phyloP scores from a whole-genome alignment of 2,888 invertebrate genomes.

The Aphrophora alni region DNA sequence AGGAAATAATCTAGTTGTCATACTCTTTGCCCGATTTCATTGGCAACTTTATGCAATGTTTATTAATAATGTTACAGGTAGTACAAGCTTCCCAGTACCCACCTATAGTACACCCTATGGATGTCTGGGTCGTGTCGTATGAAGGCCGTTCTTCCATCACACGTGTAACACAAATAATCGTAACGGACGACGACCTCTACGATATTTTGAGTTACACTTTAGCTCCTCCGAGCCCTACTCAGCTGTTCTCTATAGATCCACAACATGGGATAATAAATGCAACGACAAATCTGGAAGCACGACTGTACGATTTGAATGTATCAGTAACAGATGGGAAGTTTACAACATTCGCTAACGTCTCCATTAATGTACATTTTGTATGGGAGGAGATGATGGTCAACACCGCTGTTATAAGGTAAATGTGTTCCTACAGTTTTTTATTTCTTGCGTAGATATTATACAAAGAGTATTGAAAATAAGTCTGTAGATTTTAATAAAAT shows the following conservation, averaged over 20 bases:
- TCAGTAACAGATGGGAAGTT: constrained; percentile 94
- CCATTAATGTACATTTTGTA: background rate
- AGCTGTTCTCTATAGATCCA: constrained; percentile 65
- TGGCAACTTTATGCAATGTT: too few relatives aligned
- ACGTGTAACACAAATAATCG: constrained; percentile 82
- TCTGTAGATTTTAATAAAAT: too few relatives aligned
- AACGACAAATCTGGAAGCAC: constrained; percentile 80
- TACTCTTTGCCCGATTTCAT: too few relatives aligned
- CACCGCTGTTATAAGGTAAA: background rate
- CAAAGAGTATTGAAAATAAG: too few relatives aligned
- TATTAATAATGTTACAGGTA: background rate
- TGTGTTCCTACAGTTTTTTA: too few relatives aligned
- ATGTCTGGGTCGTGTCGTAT: constrained; percentile 25
- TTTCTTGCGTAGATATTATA: too few relatives aligned
- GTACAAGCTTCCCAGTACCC: constrained; percentile 28
- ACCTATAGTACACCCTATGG: background rate
- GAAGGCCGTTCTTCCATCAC: constrained; percentile 69
- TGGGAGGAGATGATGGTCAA: background rate
- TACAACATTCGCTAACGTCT: constrained; percentile 71
- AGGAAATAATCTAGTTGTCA: too few relatives aligned
- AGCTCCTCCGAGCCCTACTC: background rate
- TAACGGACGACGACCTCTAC: constrained; percentile 90
- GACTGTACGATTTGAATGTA: constrained; percentile 85
- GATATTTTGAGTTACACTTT: constrained; percentile 73
- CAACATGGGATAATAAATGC: constrained; percentile 82